Percentiles rank a stretch among this genome's conserved stretches.
These are phyloP conservation scores for Cremastobaeus sp. DNA, from an alignment of 2,888 invertebrate species.

Conservation along the genomic window DNA sequence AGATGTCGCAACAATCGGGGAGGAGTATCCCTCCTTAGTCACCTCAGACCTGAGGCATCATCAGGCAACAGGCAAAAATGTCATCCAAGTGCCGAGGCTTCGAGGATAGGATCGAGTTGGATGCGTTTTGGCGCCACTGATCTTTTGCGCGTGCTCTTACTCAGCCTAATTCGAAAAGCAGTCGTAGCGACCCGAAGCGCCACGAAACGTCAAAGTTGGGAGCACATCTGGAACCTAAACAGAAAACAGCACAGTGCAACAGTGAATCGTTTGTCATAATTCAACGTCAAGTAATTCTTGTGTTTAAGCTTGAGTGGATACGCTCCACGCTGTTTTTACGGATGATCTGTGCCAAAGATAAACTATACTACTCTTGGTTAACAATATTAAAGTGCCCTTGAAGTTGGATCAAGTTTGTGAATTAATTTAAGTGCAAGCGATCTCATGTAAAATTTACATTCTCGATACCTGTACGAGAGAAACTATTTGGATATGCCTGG, in stretches of 20 bases:
- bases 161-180: slow-evolving; percentile 43
- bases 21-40: slow-evolving; percentile 18
- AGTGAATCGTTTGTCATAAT: slow-evolving; percentile 1
- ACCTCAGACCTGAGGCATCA: too few species aligned
- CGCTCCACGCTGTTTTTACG: slow-evolving; percentile 50
- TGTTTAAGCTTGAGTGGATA: slow-evolving; percentile 30
- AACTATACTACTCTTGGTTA: slow-evolving; percentile 52
- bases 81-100: too few species aligned
- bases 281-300: too few species aligned
- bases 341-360: slow-evolving; percentile 53
- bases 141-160: slow-evolving; percentile 38
- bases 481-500: too few species aligned
- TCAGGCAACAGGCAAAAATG: too few species aligned
- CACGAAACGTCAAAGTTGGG: slow-evolving; percentile 25
- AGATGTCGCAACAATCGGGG: slow-evolving; percentile 18
- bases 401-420: background rate
- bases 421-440: background rate
- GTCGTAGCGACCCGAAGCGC: slow-evolving; percentile 36
- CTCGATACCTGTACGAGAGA: too few species aligned
- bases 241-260: background rate
- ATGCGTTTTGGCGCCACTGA: slow-evolving; percentile 44
- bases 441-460: too few species aligned
- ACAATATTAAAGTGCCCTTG: slow-evolving; percentile 35
- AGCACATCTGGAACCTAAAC: slow-evolving; percentile 8
- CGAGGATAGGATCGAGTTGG: slow-evolving; percentile 18